Conservation (phyloP, 2,888 invertebrate species). For the Villa cingulata region DNA sequence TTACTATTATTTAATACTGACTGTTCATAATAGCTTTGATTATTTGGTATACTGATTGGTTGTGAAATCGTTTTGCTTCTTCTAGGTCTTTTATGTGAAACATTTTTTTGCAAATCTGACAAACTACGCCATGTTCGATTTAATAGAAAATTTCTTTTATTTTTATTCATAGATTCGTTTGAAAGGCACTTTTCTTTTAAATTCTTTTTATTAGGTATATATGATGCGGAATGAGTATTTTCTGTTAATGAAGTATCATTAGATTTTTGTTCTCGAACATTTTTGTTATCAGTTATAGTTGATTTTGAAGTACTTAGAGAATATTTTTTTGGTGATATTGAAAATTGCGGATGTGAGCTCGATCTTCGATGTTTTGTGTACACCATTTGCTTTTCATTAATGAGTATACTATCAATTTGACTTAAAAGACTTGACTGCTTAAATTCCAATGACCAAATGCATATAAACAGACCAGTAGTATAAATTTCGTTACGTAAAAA, state of each 20-base stretch:
- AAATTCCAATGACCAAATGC: constrained; percentile 48
- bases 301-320: background rate
- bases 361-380: constrained; percentile 35
- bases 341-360: constrained; percentile 43
- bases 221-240: no score
- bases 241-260: no score
- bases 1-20: no score
- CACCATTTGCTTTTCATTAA: background rate
- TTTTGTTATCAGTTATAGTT: background rate
- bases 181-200: background rate
- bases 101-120: constrained; percentile 26
- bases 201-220: no score
- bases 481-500: constrained; percentile 46
- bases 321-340: constrained; percentile 22
- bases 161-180: background rate
- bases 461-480: constrained; percentile 47
- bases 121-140: constrained; percentile 34
- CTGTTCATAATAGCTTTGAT: no score
- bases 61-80: constrained; percentile 22
- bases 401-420: constrained; percentile 41
- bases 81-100: constrained; percentile 15
- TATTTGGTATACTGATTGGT: constrained; percentile 27
- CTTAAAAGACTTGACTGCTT: constrained; percentile 46
- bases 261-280: no score
- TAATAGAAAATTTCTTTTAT: background rate